Percentiles rank a stretch among this genome's conserved stretches.
Evolutionary conservation across 2,888 invertebrate species (phyloP).

Genomic region (Dicroscelio sp.): DNA sequence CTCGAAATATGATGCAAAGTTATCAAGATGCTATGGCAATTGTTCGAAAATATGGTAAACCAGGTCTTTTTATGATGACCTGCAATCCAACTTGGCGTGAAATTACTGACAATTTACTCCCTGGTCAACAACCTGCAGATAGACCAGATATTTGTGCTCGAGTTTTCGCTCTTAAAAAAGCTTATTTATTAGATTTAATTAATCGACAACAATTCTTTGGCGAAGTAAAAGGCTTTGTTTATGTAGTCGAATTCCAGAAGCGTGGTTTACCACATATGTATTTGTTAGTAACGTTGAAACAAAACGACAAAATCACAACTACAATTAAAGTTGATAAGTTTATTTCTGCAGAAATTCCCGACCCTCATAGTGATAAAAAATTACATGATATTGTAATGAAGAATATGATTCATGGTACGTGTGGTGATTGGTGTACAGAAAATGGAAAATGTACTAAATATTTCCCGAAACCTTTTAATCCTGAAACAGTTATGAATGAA

Average conservation of each 20-base stretch:
- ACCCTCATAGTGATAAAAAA: background rate
- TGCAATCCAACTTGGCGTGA: background rate
- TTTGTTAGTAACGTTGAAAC: background rate
- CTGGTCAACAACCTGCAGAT: background rate
- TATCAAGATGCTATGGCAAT: no score
- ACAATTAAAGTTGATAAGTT: background rate
- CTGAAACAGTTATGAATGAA: background rate
- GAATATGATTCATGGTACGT: background rate
- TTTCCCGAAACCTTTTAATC: background rate
- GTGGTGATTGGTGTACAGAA: background rate
- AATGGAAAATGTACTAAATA: background rate
- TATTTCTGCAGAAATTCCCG: slow-evolving; percentile 8
- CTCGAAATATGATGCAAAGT: no score
- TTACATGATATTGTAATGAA: background rate
- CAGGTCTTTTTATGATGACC: no score
- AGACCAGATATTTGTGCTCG: slow-evolving; percentile 8
- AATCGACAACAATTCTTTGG: background rate
- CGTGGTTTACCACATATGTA: background rate
- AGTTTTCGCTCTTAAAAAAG: background rate
- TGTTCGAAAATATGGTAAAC: no score
- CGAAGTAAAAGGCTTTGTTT: background rate
- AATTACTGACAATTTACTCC: background rate
- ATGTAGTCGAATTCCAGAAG: background rate
- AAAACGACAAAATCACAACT: background rate
- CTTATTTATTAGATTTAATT: background rate